A percentile compares a stretch with the other conserved stretches of the same genome.
Evolutionary conservation across 2,888 invertebrate genomes (phyloP).

Genomic region (Phyllotreta striolata): DNA sequence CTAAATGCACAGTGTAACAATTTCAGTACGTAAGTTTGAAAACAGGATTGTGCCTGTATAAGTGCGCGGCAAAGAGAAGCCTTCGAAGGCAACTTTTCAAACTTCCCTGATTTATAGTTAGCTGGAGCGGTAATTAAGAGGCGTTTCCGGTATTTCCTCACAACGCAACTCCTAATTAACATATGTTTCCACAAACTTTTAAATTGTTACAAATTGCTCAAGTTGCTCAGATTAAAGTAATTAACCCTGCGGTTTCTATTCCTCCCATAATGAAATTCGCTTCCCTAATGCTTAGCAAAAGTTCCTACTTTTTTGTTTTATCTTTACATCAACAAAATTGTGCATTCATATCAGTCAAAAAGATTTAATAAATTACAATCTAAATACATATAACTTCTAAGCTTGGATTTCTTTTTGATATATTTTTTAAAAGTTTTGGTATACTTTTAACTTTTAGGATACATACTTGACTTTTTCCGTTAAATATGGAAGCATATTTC

Average conservation of each 20-base stretch:
- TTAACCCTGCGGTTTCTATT: conserved; percentile 46
- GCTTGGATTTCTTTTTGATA: too few species aligned
- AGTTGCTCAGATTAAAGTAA: conserved; percentile 52
- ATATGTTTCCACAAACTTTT: conserved; percentile 59
- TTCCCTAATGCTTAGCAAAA: conserved; percentile 39
- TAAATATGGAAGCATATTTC: not conserved
- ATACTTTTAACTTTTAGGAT: too few species aligned
- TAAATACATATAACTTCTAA: too few species aligned
- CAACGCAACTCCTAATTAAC: conserved; percentile 61
- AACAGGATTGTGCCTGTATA: conserved; percentile 34
- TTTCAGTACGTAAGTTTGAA: conserved; percentile 22
- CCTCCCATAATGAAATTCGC: conserved; percentile 38
- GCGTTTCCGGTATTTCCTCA: conserved; percentile 57
- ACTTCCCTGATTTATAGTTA: conserved; percentile 54
- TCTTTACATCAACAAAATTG: too few species aligned
- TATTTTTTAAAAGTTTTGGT: too few species aligned
- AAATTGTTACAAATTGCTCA: conserved; percentile 59
- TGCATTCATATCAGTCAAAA: not conserved
- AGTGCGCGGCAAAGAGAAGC: conserved; percentile 39
- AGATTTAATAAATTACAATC: not conserved
- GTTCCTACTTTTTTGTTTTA: not conserved
- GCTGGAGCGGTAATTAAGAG: conserved; percentile 58
- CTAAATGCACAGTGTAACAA: conserved; percentile 6
- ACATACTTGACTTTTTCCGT: too few species aligned
- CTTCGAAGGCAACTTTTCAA: conserved; percentile 48